Evolutionary conservation across 53 echinoderm and acorn worm species (phyloP).

Genomic region (Stichopus horrens): DNA sequence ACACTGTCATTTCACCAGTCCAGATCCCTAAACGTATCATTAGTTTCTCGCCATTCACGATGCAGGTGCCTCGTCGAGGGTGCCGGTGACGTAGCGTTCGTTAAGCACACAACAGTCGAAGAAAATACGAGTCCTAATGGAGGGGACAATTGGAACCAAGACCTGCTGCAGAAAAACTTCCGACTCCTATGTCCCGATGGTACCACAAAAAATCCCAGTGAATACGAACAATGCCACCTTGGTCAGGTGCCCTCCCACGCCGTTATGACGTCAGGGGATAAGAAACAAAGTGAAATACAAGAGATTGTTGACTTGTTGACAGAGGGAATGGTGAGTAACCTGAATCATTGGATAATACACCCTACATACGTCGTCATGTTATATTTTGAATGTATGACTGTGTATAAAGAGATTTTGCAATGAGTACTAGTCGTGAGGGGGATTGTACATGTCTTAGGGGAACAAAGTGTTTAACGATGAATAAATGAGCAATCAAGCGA

Average conservation of each 20-base stretch:
- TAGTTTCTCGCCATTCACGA: neutral
- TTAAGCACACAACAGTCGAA: slow-evolving; percentile 71
- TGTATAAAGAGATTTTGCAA: too few relatives aligned
- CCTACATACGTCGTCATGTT: too few relatives aligned
- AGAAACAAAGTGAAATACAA: neutral
- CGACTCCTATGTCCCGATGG: slow-evolving; percentile 76
- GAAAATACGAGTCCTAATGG: slow-evolving; percentile 49
- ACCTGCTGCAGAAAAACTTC: slow-evolving; percentile 59
- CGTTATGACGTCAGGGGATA: slow-evolving; percentile 60
- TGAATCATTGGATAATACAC: neutral
- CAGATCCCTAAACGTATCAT: neutral
- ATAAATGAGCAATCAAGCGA: too few relatives aligned
- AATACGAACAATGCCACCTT: slow-evolving; percentile 52
- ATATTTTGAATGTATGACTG: too few relatives aligned
- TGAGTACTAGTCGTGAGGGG: too few relatives aligned
- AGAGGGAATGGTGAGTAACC: neutral
- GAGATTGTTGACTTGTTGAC: neutral
- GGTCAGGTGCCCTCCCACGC: slow-evolving; percentile 79
- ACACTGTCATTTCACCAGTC: neutral
- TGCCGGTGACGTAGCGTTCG: slow-evolving; percentile 88
- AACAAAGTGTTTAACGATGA: too few relatives aligned
- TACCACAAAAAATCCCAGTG: slow-evolving; percentile 34
- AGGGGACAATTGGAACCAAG: slow-evolving; percentile 45
- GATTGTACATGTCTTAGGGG: too few relatives aligned
- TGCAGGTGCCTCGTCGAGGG: slow-evolving; percentile 77